Base-by-base conservation (phyloP, 2,797 vertebrate species). In the Anguilla marmorata region DNA sequence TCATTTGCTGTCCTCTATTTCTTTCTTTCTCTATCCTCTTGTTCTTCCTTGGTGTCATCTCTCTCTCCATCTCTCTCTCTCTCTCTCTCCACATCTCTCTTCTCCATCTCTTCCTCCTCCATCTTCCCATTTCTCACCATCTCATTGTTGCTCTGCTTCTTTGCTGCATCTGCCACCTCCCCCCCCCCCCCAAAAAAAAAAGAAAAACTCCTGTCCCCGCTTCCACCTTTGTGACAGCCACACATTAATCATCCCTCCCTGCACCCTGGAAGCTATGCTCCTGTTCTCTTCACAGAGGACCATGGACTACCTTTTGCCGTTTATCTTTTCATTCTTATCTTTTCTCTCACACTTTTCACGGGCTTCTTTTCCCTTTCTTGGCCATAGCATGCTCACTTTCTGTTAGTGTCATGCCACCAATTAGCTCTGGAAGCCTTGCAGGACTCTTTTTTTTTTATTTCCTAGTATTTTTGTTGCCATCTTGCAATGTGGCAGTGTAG, bases 171-270 rank as follows among this genome's bases (percentile, higher is more conserved):
- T 94, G 93, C 92, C 92, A 89, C 84, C 92, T 90, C 90, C 90
- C 3, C 33, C 5, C 63, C 30, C n/a, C 12, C 80, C 89, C 91
- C 8, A 41, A 41, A 45, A 16, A 16, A 21, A 63, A 21, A 63
- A 63, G 5, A 24, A 24, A 58, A 58, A 58, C 92, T 82, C 84
- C 89, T 90, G 91, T 94, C 95, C 94, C 92, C 93, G 93, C 94
- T 92, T 94, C 89, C 94, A 94, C 94, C 93, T 93, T 90, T 93
- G 87, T 95, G 94, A 94, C 94, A 95, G 94, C 90, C 89, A 91
- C 92, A 92, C 95, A 96, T 96, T 96, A 95, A 96, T 96, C 95
- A 96, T 95, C 90, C 90, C 45, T 60, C 90, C 90, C 90, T 92
- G 93, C 92, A 91, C 92, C 90, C 86, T 69, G 86, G 89, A 93